A percentile compares a stretch with the other conserved stretches of the same genome.
These are phyloP conservation scores for Hydraecia micacea DNA, from an alignment of 2,888 invertebrate species.

Conservation along the genomic window DNA sequence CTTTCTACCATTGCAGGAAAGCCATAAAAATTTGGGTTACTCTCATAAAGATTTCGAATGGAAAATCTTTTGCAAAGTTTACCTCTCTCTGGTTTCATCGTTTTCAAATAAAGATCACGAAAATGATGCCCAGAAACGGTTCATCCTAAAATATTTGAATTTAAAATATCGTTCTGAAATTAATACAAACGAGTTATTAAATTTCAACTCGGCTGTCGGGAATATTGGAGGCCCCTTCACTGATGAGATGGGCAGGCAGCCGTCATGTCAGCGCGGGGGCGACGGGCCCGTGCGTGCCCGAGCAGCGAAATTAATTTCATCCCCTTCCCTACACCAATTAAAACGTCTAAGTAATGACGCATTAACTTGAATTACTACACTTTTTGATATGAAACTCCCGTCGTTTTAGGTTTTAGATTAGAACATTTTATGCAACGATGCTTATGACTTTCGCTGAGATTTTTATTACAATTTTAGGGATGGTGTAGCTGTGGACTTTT, in stretches of 20 bases:
- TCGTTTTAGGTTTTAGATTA: constrained; percentile 40
- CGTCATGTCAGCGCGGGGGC: constrained; percentile 67
- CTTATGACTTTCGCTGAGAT: constrained; percentile 4
- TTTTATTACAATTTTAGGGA: constrained; percentile 9
- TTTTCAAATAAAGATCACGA: constrained; percentile 20
- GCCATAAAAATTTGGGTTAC: constrained; percentile 20
- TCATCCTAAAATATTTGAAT: not conserved
- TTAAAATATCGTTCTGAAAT: constrained; percentile 20
- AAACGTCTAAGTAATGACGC: constrained; percentile 76
- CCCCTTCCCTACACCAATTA: constrained; percentile 76
- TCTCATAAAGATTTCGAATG: constrained; percentile 14
- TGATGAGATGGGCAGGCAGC: constrained; percentile 71
- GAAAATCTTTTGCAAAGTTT: constrained; percentile 18
- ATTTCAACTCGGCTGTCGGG: constrained; percentile 38
- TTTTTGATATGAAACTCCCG: constrained; percentile 56
- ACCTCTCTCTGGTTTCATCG: not conserved
- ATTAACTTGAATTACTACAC: constrained; percentile 65
- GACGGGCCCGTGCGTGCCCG: constrained; percentile 73
- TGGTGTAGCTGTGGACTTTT: not conserved
- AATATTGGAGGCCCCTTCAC: constrained; percentile 60
- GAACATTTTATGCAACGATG: constrained; percentile 42
- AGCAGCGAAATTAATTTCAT: constrained; percentile 76
- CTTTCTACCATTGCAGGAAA: constrained; percentile 24
- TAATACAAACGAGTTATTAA: constrained; percentile 23
- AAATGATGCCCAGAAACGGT: not conserved